Percentiles rank a stretch among this genome's conserved stretches.
phyloP scores from a whole-genome alignment of 2,113 vertebrate genomes.

The Pseudorhombus dupliciocellatus region DNA sequence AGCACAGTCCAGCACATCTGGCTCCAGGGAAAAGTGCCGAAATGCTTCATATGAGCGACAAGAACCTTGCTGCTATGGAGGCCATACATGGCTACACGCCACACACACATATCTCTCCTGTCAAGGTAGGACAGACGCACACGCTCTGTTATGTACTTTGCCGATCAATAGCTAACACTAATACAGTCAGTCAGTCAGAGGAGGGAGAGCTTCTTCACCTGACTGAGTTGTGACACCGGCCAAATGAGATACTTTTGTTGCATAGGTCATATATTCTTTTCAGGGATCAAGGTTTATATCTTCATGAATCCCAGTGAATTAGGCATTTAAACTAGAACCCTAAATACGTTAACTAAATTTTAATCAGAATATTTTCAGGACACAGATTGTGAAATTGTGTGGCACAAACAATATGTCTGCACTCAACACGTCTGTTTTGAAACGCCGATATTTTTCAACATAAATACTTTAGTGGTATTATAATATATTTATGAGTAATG shows the following conservation, averaged over 20 bases:
- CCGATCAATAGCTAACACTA: conserved; percentile 40
- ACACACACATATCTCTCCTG: conserved; percentile 96
- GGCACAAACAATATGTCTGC: background rate
- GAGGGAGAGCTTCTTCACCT: background rate
- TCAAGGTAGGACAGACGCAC: conserved; percentile 83
- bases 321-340: background rate
- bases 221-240: background rate
- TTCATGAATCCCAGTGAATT: background rate
- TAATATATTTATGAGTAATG: conserved; percentile 43
- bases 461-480: conserved; percentile 21
- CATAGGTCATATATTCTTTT: background rate
- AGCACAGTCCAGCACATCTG: conserved; percentile 93
- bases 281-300: background rate
- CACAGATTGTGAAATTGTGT: too few species aligned
- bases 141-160: background rate
- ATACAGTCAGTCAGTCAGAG: conserved; percentile 23
- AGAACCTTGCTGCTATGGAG: conserved; percentile 95
- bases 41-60: conserved; percentile 95
- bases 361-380: background rate
- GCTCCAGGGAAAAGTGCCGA: conserved; percentile 90
- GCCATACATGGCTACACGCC: conserved; percentile 94
- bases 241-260: too few species aligned
- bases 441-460: background rate
- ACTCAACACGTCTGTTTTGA: conserved; percentile 14
- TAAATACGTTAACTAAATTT: background rate